Conservation (phyloP, 2,797 vertebrate genomes). For the Dromococcyx pavoninus region DNA sequence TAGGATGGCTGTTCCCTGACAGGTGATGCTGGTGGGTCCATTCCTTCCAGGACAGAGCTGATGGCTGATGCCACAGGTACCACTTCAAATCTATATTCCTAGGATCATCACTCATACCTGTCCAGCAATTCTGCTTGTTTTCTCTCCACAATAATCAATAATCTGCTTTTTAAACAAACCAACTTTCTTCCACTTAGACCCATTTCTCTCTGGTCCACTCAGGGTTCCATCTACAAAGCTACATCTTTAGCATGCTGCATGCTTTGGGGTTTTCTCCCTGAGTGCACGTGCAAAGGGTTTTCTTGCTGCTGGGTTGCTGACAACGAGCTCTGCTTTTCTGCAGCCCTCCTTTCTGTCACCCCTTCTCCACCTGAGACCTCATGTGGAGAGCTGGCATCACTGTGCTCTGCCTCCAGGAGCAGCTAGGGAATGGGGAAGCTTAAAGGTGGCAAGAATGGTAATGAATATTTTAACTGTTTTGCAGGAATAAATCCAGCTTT, state of each 20-base stretch:
- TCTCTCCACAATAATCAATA: neutral
- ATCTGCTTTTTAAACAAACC: neutral
- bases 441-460: neutral
- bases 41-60: neutral
- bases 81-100: neutral
- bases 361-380: neutral
- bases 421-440: neutral
- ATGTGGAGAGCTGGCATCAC: neutral
- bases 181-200: neutral
- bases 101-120: neutral
- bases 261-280: neutral
- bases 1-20: neutral
- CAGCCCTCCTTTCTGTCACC: neutral
- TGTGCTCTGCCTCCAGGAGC: neutral
- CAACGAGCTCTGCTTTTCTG: neutral
- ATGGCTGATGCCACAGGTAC: neutral
- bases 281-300: neutral
- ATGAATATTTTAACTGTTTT: conserved; percentile 36
- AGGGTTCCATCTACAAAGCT: neutral
- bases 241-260: neutral
- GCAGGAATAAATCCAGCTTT: conserved; percentile 4
- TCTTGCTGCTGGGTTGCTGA: neutral
- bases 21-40: accelerated
- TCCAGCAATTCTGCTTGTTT: neutral
- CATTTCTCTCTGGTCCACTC: neutral